Conservation (phyloP, 2,113 vertebrate genomes). For the Catagonus wagneri region DNA sequence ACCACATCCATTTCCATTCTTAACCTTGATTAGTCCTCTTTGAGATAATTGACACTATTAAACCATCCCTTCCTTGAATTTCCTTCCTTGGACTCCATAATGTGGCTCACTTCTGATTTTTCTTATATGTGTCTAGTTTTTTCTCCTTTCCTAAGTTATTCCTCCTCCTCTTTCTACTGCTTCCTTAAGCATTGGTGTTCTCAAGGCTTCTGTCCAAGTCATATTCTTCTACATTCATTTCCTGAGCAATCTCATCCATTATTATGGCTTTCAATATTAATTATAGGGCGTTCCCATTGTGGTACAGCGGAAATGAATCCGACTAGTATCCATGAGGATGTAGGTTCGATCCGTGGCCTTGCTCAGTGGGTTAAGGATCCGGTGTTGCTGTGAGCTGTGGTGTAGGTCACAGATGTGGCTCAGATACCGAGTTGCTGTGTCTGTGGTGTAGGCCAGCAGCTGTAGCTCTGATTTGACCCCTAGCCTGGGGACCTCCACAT, state of each 20-base stretch:
- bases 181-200: background rate
- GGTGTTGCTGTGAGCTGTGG: no score
- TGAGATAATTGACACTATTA: background rate
- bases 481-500: no score
- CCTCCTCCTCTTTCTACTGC: background rate
- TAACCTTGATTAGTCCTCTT: slow-evolving; percentile 6
- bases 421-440: no score
- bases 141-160: slow-evolving; percentile 37
- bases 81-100: background rate
- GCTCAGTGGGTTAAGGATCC: no score
- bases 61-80: slow-evolving; percentile 14
- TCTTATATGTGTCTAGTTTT: background rate
- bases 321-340: no score
- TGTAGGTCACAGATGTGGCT: no score
- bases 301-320: no score
- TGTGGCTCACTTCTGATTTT: slow-evolving; percentile 24
- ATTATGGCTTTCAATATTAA: slow-evolving; percentile 15
- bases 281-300: background rate
- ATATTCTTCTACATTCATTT: slow-evolving; percentile 11
- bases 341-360: no score
- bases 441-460: no score
- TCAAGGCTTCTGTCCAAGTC: slow-evolving; percentile 26
- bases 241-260: slow-evolving; percentile 35
- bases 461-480: no score
- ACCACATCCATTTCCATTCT: slow-evolving; percentile 9